Conservation (phyloP, 37 sponge, comb jelly and placozoan species). For the Cliona cf. orientalis region DNA sequence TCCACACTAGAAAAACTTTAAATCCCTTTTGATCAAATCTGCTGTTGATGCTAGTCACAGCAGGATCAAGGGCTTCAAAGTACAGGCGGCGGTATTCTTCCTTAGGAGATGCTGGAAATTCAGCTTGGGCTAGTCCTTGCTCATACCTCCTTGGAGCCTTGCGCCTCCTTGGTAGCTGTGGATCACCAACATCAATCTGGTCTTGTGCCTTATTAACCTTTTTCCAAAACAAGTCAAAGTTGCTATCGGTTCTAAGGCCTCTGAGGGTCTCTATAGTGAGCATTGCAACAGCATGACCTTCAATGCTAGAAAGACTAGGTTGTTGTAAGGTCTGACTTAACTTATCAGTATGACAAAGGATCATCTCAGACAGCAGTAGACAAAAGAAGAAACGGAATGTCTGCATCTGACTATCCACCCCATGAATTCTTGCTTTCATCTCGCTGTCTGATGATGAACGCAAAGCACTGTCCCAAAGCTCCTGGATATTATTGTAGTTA, state of each 20-base stretch:
- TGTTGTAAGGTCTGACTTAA: conserved; percentile 75
- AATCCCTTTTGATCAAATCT: conserved; percentile 78
- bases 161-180: conserved; percentile 56
- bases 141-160: conserved; percentile 67
- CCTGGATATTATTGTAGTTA: conserved; percentile 54
- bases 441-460: conserved; percentile 61
- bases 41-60: conserved; percentile 38
- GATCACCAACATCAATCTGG: conserved; percentile 64
- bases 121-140: conserved; percentile 51
- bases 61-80: conserved; percentile 71
- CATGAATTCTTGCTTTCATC: conserved; percentile 74
- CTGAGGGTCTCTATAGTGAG: conserved; percentile 73
- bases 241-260: conserved; percentile 41
- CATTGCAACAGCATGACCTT: conserved; percentile 81
- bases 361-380: conserved; percentile 56
- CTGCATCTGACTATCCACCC: conserved; percentile 67
- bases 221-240: conserved; percentile 77
- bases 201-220: conserved; percentile 50
- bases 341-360: conserved; percentile 78
- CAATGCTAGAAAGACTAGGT: conserved; percentile 67
- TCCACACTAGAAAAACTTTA: conserved; percentile 67
- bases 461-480: conserved; percentile 61
- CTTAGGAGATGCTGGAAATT: conserved; percentile 36
- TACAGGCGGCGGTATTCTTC: conserved; percentile 50
- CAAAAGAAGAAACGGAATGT: conserved; percentile 63